A percentile compares a stretch with the other conserved stretches of the same genome.
phyloP scores from a whole-genome alignment of 2,113 vertebrate genomes.

The Ivindomyrus marchei region DNA sequence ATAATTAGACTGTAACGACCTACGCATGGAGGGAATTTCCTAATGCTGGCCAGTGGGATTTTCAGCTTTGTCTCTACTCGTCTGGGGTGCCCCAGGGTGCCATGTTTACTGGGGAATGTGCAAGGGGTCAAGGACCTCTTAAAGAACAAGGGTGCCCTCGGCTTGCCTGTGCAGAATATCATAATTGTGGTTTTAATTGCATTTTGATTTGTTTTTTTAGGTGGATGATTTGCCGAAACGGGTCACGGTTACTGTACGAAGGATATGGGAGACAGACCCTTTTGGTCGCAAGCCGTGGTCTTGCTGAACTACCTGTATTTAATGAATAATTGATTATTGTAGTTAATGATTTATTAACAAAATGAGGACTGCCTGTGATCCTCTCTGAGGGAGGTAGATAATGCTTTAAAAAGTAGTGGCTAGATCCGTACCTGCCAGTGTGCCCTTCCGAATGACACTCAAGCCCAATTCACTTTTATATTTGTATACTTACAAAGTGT shows the following conservation, averaged over 20 bases:
- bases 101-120: background rate
- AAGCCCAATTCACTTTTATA: background rate
- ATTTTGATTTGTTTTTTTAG: background rate
- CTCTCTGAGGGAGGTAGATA: background rate
- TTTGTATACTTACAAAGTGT: background rate
- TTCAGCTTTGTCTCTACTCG: background rate
- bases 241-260: background rate
- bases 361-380: background rate
- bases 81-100: background rate
- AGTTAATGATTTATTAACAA: conserved; percentile 7
- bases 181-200: background rate
- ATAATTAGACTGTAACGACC: background rate
- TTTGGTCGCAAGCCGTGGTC: background rate
- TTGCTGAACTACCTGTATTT: background rate
- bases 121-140: background rate
- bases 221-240: background rate
- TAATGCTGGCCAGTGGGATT: background rate
- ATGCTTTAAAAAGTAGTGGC: background rate
- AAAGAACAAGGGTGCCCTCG: background rate
- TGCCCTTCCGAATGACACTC: background rate
- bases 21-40: background rate
- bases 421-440: background rate
- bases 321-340: conserved; percentile 4
- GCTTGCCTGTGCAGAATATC: background rate
- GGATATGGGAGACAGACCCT: background rate